Conservation (phyloP, 92 coral and sea anemone genomes). For the Galaxea fascicularis region DNA sequence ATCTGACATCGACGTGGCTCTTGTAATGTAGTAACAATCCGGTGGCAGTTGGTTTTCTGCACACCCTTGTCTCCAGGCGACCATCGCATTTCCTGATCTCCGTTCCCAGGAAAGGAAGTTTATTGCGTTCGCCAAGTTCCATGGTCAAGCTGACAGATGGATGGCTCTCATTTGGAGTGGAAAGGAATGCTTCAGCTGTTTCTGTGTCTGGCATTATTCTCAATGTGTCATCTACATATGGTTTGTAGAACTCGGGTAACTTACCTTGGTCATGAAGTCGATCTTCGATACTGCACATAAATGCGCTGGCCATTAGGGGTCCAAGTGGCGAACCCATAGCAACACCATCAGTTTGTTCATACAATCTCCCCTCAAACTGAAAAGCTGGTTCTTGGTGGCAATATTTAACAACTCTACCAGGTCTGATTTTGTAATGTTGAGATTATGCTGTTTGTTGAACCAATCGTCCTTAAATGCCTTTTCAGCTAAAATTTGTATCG, state of each 20-base stretch:
- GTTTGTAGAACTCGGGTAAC: background rate
- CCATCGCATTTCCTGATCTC: no score
- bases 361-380: background rate
- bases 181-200: background rate
- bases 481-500: background rate
- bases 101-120: no score
- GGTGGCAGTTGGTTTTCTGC: no score
- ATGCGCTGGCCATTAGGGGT: constrained; percentile 5
- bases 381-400: background rate
- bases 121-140: no score
- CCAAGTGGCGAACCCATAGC: background rate
- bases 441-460: background rate
- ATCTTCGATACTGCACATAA: background rate
- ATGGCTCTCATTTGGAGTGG: no score
- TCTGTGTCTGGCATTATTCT: background rate
- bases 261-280: background rate
- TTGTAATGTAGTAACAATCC: no score
- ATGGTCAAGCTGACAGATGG: no score
- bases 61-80: no score
- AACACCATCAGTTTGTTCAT: no score
- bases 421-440: background rate
- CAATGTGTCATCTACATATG: background rate
- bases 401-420: background rate
- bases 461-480: constrained; percentile 8
- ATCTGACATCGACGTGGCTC: no score